Percentiles rank a stretch among this genome's conserved stretches.
Conservation (phyloP, 2,113 vertebrate genomes). For the Vulpes lagopus region DNA sequence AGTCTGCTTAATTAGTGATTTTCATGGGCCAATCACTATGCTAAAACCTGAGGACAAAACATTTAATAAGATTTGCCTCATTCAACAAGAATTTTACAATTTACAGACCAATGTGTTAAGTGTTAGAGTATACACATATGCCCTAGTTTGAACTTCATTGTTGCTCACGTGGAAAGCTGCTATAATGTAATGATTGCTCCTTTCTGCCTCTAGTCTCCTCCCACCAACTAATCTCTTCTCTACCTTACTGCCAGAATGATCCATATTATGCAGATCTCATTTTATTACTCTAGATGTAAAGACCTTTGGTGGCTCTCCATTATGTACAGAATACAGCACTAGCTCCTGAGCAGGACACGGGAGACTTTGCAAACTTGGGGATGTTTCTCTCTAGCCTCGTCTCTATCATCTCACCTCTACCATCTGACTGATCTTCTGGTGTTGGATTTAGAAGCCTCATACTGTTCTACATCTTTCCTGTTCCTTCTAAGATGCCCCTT, state of each 20-base stretch:
- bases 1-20: background rate
- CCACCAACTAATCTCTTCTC: background rate
- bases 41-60: background rate
- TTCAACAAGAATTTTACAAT: background rate
- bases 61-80: background rate
- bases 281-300: background rate
- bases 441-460: background rate
- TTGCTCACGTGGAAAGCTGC: background rate
- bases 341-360: background rate
- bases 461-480: background rate
- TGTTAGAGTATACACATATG: background rate
- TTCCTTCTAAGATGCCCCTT: background rate
- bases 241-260: background rate
- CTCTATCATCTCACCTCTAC: background rate
- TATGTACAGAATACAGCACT: rapidly evolving
- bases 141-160: background rate
- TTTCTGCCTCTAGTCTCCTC: background rate
- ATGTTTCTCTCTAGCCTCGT: background rate
- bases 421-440: background rate
- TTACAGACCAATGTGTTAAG: background rate
- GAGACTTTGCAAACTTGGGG: background rate
- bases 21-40: background rate
- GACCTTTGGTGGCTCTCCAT: background rate
- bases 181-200: background rate
- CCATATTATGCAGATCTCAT: background rate